Base-by-base conservation (phyloP, 1,140 invertebrate genomes). In the Brachionus rotundiformis region DNA sequence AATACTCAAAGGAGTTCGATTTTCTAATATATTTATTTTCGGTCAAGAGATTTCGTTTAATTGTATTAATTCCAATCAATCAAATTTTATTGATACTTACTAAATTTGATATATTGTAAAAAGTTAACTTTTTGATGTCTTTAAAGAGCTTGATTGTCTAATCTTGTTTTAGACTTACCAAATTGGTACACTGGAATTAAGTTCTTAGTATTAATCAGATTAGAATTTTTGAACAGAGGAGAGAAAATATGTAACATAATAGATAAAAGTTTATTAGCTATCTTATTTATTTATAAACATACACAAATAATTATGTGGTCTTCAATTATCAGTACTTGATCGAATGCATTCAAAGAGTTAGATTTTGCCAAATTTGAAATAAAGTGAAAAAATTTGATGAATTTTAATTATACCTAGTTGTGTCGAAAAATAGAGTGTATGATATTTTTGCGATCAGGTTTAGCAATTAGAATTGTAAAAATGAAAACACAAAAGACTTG, bases 61-160 rank as follows among this genome's bases (percentile, higher is more conserved):
- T 68, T 68, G 31, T 33, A 68, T 68, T 68, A 68, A 68, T 68
- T 68, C 63, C 63, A 68, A 68, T 68, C 63, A 68, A 68, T 68
- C 31, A 33, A 68, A 33, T 68, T 68, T 68, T 33, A 33, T 68
- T 68, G 63, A 68, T 68, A 68, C 63, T 68, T 68, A 36, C 33
- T 68, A 36, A 68, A 68, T 68, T 68, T 68, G 63, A 68, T 68
- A 68, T 19, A 3, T 39, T 33, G 5, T 39, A 41, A 36, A 33
- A 54, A 54, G n/a, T 54, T 54, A 16, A 7, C 33, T 68, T 44
- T 73, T 44, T 44, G 36, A 73, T 73, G 23, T 73, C 3, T n/a
- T n/a, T n/a, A n/a, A n/a, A n/a, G n/a, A n/a, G n/a, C n/a, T n/a
- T n/a, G n/a, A n/a, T 33, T 23, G 16, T 68, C 39, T 44, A 44